Percentiles rank a stretch among this genome's conserved stretches.
Conservation (phyloP, 2,888 invertebrate species). For the Zhuqinia jingwanae region DNA sequence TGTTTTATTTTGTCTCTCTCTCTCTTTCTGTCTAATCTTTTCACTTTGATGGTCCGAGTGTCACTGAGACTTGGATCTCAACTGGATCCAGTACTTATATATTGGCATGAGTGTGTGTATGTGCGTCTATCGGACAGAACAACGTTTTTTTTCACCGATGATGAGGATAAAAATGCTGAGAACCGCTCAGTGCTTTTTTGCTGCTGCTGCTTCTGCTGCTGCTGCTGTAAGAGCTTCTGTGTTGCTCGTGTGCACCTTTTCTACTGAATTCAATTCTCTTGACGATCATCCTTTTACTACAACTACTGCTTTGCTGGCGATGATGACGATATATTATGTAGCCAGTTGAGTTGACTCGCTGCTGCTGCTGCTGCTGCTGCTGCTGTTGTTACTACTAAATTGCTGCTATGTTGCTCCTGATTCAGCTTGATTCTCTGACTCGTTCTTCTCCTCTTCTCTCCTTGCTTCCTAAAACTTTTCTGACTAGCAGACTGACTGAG, state of each 20-base stretch:
- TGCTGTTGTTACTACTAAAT: background rate
- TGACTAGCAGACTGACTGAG: no score
- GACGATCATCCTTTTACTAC: slow-evolving; percentile 1
- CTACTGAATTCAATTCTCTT: slow-evolving; percentile 58
- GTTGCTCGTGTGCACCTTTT: slow-evolving; percentile 52
- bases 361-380: no score
- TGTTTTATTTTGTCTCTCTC: no score
- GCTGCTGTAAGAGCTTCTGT: no score
- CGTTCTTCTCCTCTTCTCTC: no score
- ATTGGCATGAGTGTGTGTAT: no score
- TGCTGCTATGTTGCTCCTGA: background rate
- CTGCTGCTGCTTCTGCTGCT: slow-evolving; percentile 53
- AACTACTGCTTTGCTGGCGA: background rate
- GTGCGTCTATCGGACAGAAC: background rate
- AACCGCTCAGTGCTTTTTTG: slow-evolving; percentile 22
- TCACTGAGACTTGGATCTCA: slow-evolving; percentile 73
- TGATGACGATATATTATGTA: background rate
- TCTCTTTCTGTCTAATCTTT: slow-evolving; percentile 66
- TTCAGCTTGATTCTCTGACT: background rate
- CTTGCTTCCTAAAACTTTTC: no score
- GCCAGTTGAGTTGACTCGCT: no score
- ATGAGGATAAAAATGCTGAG: slow-evolving; percentile 12
- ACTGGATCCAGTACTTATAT: slow-evolving; percentile 74
- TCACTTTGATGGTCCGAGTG: slow-evolving; percentile 75
- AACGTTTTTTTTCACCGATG: slow-evolving; percentile 44